Base-by-base conservation (phyloP, 1,140 invertebrate genomes). In the Anastrepha ludens region DNA sequence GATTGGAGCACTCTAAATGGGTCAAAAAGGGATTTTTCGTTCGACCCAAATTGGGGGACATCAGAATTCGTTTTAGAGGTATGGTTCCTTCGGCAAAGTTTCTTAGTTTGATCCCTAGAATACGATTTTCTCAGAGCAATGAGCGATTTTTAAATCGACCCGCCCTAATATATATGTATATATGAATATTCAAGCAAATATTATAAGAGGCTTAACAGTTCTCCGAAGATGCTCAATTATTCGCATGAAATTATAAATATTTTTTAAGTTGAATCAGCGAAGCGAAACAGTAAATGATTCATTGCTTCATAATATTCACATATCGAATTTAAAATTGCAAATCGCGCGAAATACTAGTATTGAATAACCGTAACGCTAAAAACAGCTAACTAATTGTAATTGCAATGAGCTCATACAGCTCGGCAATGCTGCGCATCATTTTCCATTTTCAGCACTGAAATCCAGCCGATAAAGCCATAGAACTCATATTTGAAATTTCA, bases 401-500 rank as follows among this genome's bases (percentile, higher is more conserved):
- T 20, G 17, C 74, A 81, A 55, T 81, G 74, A 81, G 74, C 74
- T 81, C 74, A 81, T 81, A 55, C 20, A 20, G 11, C 17, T 20
- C 20, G 44, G 55, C 47, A 81, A 55, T 55, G 74, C 50, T 0
- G 15, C 3, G 44, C 44, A 50, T 74, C 44, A 50, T 74, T 74
- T 74, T 74, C 44, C 44, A 74, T 74, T 74, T 74, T 74, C 70
- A 74, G n/a, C 74, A 9, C 17, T 15, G 8, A 81, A 29, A 81
- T 55, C 50, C 47, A 55, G n/a, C n/a, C 47, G 11, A 81, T 81
- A 81, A 81, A 81, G 74, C 74, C 74, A 81, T 81, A 81, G 47
- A 81, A 81, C 47, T 81, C 74, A 2, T 50, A 50, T 81, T 55
- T 50, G 50, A n/a, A 81, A 81, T 81, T 81, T 81, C 17, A 55